A percentile compares a stretch with the other conserved stretches of the same genome.
Evolutionary conservation across 1,140 invertebrate species (phyloP).

Genomic region (Wasmannia auropunctata): DNA sequence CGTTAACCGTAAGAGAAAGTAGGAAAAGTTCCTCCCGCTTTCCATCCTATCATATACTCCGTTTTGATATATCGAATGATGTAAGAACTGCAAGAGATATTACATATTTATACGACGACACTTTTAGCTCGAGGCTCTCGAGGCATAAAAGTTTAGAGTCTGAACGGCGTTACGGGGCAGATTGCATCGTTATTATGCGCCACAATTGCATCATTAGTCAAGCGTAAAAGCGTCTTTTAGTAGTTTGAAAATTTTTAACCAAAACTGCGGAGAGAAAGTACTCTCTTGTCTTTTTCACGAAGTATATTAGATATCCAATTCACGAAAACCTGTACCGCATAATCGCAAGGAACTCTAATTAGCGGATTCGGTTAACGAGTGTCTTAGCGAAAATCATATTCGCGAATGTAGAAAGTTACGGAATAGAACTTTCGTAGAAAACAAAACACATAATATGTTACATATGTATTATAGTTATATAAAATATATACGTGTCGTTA

Average conservation of each 20-base stretch:
- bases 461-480: neutral
- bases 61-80: neutral
- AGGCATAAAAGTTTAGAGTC: constrained; percentile 7
- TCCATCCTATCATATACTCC: neutral
- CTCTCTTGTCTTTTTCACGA: neutral
- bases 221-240: constrained; percentile 5
- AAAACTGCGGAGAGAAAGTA: neutral
- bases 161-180: neutral
- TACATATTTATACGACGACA: constrained; percentile 19
- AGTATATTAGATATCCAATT: neutral
- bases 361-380: neutral
- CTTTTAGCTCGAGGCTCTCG: neutral
- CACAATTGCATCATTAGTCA: constrained; percentile 23
- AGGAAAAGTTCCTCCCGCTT: neutral
- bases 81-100: constrained; percentile 11
- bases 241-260: neutral
- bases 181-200: constrained; percentile 22
- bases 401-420: neutral
- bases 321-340: neutral
- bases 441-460: neutral
- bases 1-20: no score
- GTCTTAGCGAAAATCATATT: neutral
- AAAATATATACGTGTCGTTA: neutral
- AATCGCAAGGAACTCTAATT: neutral
- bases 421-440: neutral